Conservation (phyloP, 2,113 vertebrate genomes). For the Amblyopsis rosae region DNA sequence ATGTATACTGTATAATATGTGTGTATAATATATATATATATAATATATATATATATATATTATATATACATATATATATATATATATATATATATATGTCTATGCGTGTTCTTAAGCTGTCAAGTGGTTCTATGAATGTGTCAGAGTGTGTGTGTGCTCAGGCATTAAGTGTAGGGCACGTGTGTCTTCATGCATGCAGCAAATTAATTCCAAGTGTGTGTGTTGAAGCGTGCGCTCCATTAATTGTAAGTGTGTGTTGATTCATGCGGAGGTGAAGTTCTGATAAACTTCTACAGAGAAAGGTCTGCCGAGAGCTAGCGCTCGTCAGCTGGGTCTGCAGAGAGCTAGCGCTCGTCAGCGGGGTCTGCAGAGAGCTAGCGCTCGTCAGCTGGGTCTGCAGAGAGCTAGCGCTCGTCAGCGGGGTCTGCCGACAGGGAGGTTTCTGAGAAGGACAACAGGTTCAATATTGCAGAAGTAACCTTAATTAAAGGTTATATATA, state of each 20-base stretch:
- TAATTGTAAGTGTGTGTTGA: constrained; percentile 65
- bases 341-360: no score
- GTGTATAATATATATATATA: no score
- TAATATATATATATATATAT: no score
- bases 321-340: background rate
- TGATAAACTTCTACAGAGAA: constrained; percentile 34
- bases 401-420: background rate
- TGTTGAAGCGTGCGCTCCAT: constrained; percentile 54
- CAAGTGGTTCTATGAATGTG: constrained; percentile 38
- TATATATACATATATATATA: no score
- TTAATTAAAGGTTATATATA: background rate
- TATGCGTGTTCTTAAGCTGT: constrained; percentile 5
- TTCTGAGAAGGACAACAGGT: no score
- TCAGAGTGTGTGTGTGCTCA: constrained; percentile 35
- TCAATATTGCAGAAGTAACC: no score
- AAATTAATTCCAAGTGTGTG: constrained; percentile 63
- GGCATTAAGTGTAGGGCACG: constrained; percentile 44
- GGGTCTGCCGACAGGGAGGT: no score
- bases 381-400: background rate
- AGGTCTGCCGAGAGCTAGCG: constrained; percentile 14
- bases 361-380: constrained; percentile 16
- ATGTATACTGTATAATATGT: no score
- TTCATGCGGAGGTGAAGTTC: constrained; percentile 51
- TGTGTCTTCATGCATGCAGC: constrained; percentile 58
- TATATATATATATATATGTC: no score